phyloP scores from a whole-genome alignment of 2,888 invertebrate species.

The Nephrotoma appendiculata region DNA sequence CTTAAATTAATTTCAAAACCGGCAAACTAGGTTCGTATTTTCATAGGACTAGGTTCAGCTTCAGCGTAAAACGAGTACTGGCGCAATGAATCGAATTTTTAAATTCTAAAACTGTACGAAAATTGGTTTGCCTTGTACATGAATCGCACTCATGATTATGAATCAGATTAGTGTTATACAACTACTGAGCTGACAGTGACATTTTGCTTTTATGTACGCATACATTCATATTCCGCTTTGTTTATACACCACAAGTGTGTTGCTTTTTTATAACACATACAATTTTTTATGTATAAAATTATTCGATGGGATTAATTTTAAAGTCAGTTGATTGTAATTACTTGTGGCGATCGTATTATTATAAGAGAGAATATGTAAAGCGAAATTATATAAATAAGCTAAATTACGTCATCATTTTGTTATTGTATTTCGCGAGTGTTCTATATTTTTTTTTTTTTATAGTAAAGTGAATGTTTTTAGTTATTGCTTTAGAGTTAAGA shows the following conservation, averaged over 20 bases:
- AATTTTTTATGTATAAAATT: neutral
- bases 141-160: neutral
- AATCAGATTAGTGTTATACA: neutral
- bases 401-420: neutral
- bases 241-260: neutral
- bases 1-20: no score
- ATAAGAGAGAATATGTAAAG: neutral
- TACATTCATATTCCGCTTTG: neutral
- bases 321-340: neutral
- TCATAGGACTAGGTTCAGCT: no score
- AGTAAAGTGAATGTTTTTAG: neutral
- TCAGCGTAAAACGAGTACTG: no score
- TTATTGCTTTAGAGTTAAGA: neutral
- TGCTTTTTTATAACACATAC: neutral
- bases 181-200: no score
- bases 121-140: no score
- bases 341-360: neutral
- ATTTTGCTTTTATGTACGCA: neutral
- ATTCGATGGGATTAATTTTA: neutral
- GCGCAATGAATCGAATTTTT: no score
- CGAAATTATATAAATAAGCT: neutral
- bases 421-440: neutral
- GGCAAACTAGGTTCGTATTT: no score
- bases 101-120: no score
- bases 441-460: neutral